Conservation (phyloP, 2,113 vertebrate species). For the Nannobrachium achirus region DNA sequence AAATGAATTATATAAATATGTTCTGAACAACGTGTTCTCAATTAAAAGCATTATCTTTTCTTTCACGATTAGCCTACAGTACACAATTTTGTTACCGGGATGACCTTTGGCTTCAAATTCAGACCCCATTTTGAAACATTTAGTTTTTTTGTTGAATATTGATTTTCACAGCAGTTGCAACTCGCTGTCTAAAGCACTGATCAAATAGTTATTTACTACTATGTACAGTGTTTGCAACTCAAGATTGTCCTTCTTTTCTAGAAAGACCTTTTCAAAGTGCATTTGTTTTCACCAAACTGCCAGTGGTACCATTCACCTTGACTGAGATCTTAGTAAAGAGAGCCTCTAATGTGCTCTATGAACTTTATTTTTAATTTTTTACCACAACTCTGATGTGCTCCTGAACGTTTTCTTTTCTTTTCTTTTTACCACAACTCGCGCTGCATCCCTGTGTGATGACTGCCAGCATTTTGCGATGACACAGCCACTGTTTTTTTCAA, state of each 20-base stretch:
- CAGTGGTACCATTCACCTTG: constrained; percentile 42
- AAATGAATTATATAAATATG: constrained; percentile 13
- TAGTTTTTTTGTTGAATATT: constrained; percentile 37
- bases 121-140: constrained; percentile 9
- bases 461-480: constrained; percentile 43
- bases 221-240: background rate
- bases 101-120: constrained; percentile 15
- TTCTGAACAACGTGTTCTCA: constrained; percentile 4
- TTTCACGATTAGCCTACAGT: background rate
- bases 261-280: constrained; percentile 24
- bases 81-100: constrained; percentile 21
- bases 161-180: constrained; percentile 44
- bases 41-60: constrained; percentile 4
- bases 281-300: constrained; percentile 47
- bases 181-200: constrained; percentile 35
- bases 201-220: constrained; percentile 18
- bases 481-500: constrained; percentile 45
- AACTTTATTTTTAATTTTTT: constrained; percentile 4
- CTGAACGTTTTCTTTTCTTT: constrained; percentile 6
- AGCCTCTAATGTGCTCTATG: constrained; percentile 54
- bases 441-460: constrained; percentile 23
- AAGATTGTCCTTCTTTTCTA: background rate
- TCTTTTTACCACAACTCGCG: constrained; percentile 10
- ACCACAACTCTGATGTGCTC: constrained; percentile 15
- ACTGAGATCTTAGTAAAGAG: constrained; percentile 32